A percentile compares a stretch with the other conserved stretches of the same genome.
Evolutionary conservation across 2,113 vertebrate genomes (phyloP).

Genomic region (Gymnobelideus leadbeateri): DNA sequence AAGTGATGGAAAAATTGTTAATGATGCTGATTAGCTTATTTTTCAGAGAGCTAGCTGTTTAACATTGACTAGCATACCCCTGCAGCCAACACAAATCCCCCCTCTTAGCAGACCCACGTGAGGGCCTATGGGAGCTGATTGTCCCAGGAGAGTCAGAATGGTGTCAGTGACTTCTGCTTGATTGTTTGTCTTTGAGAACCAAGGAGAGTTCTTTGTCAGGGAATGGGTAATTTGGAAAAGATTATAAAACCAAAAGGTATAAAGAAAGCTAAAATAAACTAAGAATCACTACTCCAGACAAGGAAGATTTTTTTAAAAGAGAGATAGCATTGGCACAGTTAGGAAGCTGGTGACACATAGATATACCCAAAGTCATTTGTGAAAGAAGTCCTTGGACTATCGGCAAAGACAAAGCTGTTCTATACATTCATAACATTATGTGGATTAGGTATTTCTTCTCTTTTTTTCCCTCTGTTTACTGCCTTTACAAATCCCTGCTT

Average conservation of each 20-base stretch:
- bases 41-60: not conserved
- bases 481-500: not conserved
- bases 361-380: not conserved
- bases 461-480: not conserved
- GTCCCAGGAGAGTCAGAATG: not conserved
- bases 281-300: not conserved
- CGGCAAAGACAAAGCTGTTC: not conserved
- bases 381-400: not conserved
- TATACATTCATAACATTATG: not conserved
- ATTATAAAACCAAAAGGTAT: not conserved
- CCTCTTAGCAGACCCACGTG: not conserved
- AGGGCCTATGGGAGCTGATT: not conserved
- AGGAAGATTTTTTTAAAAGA: not conserved
- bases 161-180: not conserved
- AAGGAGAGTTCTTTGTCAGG: not conserved
- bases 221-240: not conserved
- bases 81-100: not conserved
- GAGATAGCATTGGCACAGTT: not conserved
- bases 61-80: not conserved
- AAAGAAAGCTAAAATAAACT: not conserved
- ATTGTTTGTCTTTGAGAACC: not conserved
- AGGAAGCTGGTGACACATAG: not conserved
- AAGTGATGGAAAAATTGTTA: not conserved
- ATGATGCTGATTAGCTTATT: not conserved
- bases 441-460: not conserved